These are phyloP conservation scores for Sminthurinus signatus DNA, from an alignment of 1,140 invertebrate genomes.

Conservation along the genomic window DNA sequence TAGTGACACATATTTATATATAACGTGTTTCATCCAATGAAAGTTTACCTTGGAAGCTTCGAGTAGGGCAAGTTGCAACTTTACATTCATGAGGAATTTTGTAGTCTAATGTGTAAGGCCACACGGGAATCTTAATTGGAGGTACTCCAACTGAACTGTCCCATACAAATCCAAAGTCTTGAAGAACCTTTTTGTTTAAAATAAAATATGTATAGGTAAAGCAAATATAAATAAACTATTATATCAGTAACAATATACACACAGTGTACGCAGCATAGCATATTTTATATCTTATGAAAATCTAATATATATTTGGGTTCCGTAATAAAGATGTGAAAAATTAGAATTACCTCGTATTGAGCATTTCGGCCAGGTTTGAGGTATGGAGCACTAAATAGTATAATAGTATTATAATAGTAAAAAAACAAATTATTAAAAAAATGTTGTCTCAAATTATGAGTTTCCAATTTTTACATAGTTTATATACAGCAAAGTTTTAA, in stretches of 20 bases:
- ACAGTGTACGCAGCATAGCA: too few species aligned
- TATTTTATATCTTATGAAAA: too few species aligned
- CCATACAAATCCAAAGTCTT: conserved; percentile 87
- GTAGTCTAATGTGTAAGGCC: conserved; percentile 90
- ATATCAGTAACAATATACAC: too few species aligned
- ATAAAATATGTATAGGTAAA: too few species aligned
- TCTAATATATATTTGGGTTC: too few species aligned
- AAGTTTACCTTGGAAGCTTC: conserved; percentile 70
- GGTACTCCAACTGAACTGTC: conserved; percentile 84
- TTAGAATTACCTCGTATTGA: conserved; percentile 72
- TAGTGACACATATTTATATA: too few species aligned
- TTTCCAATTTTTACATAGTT: too few species aligned
- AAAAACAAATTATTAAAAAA: background rate
- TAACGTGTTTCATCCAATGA: too few species aligned
- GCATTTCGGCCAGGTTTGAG: conserved; percentile 83
- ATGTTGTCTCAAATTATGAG: too few species aligned
- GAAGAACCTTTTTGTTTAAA: conserved; percentile 73
- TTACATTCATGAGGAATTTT: conserved; percentile 88
- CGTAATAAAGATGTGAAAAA: too few species aligned
- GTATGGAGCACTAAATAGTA: conserved; percentile 83
- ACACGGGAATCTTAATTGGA: conserved; percentile 72
- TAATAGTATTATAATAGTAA: conserved; percentile 50
- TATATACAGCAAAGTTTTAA: too few species aligned
- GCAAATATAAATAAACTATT: background rate
- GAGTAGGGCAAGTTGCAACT: conserved; percentile 81